Evolutionary conservation across 1,140 invertebrate species (phyloP).

Genomic region (Nephotettix cincticeps): DNA sequence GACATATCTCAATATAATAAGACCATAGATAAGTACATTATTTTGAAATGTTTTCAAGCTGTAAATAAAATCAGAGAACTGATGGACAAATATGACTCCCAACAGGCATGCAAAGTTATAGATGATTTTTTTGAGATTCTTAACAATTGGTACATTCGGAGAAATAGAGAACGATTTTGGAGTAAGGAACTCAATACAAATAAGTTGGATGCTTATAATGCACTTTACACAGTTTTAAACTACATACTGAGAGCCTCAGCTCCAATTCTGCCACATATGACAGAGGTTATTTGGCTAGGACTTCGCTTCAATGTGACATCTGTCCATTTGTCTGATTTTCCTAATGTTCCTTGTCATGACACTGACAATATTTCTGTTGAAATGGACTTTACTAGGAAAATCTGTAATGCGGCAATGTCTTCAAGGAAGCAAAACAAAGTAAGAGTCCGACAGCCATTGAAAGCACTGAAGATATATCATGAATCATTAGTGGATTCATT

Average conservation of each 20-base stretch:
- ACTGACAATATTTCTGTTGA: neutral
- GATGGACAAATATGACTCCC: slow-evolving; percentile 89
- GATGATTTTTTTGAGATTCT: slow-evolving; percentile 95
- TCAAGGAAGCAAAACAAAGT: neutral
- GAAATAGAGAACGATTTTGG: slow-evolving; percentile 84
- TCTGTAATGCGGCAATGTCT: neutral
- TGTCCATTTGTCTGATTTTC: neutral
- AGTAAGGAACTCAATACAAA: neutral
- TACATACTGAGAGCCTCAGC: neutral
- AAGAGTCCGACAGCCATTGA: neutral
- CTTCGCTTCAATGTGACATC: neutral
- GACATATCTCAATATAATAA: neutral
- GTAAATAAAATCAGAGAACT: neutral
- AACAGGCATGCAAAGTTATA: slow-evolving; percentile 88
- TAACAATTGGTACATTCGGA: slow-evolving; percentile 96
- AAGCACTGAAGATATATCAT: neutral
- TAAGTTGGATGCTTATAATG: neutral
- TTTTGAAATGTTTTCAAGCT: neutral
- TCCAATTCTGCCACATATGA: neutral
- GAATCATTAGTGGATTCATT: neutral
- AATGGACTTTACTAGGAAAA: neutral
- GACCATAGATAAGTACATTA: neutral
- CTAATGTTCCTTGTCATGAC: neutral
- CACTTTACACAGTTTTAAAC: neutral
- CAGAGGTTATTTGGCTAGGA: neutral